Evolutionary conservation across 2,113 vertebrate species (phyloP).

Genomic region (Monarcha castaneiventris): DNA sequence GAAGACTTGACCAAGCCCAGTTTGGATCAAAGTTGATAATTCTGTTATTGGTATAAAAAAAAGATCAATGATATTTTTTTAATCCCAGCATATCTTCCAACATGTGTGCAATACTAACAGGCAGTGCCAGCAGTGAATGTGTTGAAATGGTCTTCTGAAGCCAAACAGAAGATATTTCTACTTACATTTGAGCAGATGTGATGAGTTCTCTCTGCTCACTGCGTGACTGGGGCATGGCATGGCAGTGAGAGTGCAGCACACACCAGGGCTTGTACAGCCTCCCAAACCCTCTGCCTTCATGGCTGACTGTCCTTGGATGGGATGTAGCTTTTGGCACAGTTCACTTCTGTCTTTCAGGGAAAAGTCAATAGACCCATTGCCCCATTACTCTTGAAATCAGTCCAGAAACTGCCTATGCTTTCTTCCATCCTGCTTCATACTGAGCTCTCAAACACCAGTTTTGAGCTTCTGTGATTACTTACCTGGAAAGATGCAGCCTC

Average conservation of each 20-base stretch:
- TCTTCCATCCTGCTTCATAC: neutral
- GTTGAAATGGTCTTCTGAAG: neutral
- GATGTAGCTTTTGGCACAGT: neutral
- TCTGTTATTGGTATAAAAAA: neutral
- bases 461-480: neutral
- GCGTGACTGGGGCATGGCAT: rapidly evolving
- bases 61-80: rapidly evolving
- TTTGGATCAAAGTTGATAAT: neutral
- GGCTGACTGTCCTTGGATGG: neutral
- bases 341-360: neutral
- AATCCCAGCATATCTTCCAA: neutral
- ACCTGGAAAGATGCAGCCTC: neutral
- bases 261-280: neutral
- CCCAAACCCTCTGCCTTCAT: neutral
- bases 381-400: neutral
- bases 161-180: neutral
- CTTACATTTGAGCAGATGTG: neutral
- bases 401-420: neutral
- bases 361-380: neutral
- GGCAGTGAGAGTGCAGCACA: neutral
- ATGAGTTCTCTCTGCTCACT: rapidly evolving
- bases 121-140: neutral
- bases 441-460: neutral
- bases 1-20: neutral
- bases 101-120: neutral